phyloP scores from a whole-genome alignment of 2,113 vertebrate genomes.

The Illadopsis cleaveri region DNA sequence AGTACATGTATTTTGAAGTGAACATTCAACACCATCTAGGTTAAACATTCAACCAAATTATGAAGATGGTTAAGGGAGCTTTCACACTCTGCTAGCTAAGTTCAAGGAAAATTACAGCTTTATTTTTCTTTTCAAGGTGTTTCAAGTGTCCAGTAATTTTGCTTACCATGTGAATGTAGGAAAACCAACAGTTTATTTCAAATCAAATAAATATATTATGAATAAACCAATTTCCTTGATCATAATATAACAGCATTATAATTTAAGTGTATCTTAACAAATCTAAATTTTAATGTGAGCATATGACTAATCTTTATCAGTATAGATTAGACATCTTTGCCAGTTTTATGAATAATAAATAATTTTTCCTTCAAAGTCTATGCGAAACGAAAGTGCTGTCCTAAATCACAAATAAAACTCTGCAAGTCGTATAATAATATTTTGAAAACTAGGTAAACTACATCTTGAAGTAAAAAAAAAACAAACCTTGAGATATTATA shows the following conservation, averaged over 20 bases:
- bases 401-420: not conserved
- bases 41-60: not conserved
- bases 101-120: not conserved
- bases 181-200: not conserved
- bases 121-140: not conserved
- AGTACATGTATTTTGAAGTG: not conserved
- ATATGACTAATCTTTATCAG: not conserved
- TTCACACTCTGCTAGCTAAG: not conserved
- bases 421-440: not conserved
- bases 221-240: not conserved
- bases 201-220: not conserved
- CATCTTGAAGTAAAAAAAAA: not conserved
- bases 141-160: not conserved
- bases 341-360: not conserved
- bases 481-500: accelerated
- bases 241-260: not conserved
- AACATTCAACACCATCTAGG: not conserved
- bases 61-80: not conserved
- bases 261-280: not conserved
- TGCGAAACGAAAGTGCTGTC: not conserved
- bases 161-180: not conserved
- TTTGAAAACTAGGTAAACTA: not conserved
- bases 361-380: not conserved
- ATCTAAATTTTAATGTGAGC: not conserved
- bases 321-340: not conserved